phyloP scores from a whole-genome alignment of 2,888 invertebrate species.

The Monoplex corrugatus region DNA sequence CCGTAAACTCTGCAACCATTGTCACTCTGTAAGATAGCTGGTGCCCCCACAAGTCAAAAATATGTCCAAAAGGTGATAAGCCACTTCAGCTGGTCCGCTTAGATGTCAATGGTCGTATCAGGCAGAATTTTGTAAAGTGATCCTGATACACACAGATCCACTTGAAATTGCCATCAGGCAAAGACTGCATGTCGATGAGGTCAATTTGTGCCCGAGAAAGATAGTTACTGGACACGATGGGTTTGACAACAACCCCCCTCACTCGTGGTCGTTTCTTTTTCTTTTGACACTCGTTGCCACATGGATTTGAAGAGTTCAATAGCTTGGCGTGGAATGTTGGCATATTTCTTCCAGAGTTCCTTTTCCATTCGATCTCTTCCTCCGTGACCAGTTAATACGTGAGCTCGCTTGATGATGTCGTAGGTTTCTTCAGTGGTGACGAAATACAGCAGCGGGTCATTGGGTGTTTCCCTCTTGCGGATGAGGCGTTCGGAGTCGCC shows the following conservation, averaged over 20 bases:
- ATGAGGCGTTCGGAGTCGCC: conserved; percentile 10
- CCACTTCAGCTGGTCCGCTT: conserved; percentile 20
- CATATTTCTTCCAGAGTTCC: conserved; percentile 27
- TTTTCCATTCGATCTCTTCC: conserved; percentile 40
- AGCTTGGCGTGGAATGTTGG: conserved; percentile 3
- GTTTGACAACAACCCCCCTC: not conserved
- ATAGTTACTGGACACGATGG: conserved; percentile 10
- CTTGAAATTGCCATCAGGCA: conserved; percentile 13
- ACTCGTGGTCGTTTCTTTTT: conserved; percentile 14
- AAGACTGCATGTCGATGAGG: conserved; percentile 34
- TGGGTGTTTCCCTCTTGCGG: conserved; percentile 28
- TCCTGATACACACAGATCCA: conserved; percentile 38
- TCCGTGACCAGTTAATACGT: conserved; percentile 34
- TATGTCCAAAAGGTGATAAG: conserved; percentile 28
- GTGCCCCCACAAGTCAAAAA: conserved; percentile 11
- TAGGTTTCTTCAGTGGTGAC: conserved; percentile 33
- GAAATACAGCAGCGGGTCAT: not conserved
- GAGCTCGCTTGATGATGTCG: conserved; percentile 35
- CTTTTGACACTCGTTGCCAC: not conserved
- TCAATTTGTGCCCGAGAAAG: conserved; percentile 39
- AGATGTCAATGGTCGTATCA: conserved; percentile 31
- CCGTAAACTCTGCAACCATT: conserved; percentile 58
- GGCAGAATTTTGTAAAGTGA: conserved; percentile 27
- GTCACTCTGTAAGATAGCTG: conserved; percentile 44
- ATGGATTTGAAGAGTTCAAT: conserved; percentile 30